Evolutionary conservation across 2,113 vertebrate species (phyloP).

Genomic region (Laticauda laticaudata): DNA sequence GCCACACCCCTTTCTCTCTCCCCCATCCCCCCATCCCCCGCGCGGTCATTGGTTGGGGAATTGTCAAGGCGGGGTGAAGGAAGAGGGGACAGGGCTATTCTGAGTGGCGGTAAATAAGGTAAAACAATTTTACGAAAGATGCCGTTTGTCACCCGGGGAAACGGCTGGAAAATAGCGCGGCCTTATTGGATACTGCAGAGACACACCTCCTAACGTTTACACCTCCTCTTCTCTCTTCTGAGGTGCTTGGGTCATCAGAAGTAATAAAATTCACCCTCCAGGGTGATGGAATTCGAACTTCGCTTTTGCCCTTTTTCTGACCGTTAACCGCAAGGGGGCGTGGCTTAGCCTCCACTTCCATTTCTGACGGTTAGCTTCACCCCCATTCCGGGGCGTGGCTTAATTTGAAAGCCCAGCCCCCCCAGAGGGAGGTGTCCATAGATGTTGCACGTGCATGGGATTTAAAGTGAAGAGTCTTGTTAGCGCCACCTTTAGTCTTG

Average conservation of each 20-base stretch:
- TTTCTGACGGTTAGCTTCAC: background rate
- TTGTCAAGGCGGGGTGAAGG: background rate
- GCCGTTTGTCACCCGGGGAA: background rate
- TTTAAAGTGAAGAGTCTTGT: background rate
- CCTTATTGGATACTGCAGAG: no score
- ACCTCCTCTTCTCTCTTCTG: background rate
- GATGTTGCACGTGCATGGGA: constrained; percentile 13
- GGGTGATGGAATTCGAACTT: no score
- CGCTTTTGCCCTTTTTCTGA: no score
- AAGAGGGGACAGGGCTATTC: no score
- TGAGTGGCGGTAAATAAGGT: no score
- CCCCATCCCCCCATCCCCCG: fast-evolving
- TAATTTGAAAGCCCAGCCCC: background rate
- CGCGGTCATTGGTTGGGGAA: background rate
- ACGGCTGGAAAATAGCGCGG: background rate
- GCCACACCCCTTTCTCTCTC: fast-evolving
- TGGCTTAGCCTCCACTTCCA: background rate
- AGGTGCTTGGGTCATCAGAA: background rate
- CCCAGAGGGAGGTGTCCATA: constrained; percentile 42
- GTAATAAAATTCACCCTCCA: background rate
- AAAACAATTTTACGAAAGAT: background rate
- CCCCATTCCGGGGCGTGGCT: background rate
- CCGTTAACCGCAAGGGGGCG: background rate
- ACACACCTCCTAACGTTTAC: background rate
- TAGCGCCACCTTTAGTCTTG: fast-evolving